Base-by-base conservation (phyloP, 64 coral and sea anemone genomes). In the Exaiptasia diaphana region DNA sequence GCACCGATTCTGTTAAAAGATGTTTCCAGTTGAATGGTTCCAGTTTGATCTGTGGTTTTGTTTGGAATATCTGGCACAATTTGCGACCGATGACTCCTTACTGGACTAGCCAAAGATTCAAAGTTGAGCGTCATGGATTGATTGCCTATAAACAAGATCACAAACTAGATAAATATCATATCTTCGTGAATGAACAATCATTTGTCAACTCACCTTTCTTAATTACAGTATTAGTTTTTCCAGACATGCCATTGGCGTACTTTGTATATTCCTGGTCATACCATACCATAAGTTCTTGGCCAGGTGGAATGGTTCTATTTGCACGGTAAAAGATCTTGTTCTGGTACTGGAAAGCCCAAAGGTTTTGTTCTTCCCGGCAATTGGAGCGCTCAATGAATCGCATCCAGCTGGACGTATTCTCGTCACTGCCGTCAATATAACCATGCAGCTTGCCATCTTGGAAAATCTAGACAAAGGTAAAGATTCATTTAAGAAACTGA, bases 381-480 rank as follows among this genome's bases (percentile, higher is more conserved):
- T 73, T 56, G 12, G 73, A 72, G 31, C 84, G 78, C 12, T 61
- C 30, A 25, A 87, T 87, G 26, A 67, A 87, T 60, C 84, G 46
- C 84, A 87, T 87, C 84, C 84, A 87, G 13, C 84, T 87, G 0
- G 84, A 42, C 26, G 49, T 87, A 61, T 78, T 87, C 22, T 87
- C 72, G 20, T 87, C 59, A 50, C 58, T 60, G 50, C 84, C 84
- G 44, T 87, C 84, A 17, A 87, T 68, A 60, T 68, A 87, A 25
- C 64, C 62, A 78, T 50, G 29, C n/a, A 87, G 61, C 1, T 78
- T 77, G 37, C 84, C 84, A 14, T 87, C 74, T 13, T 87, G 44
- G 50, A 77, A 87, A 35, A 87, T 87, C 84, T 87, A 27, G 30
- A 78, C 17, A 6, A 34, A 20, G 48, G 1, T 8, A 15, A 41